Evolutionary conservation across 2,797 vertebrate species (phyloP).

Genomic region (Xyrichtys novacula): DNA sequence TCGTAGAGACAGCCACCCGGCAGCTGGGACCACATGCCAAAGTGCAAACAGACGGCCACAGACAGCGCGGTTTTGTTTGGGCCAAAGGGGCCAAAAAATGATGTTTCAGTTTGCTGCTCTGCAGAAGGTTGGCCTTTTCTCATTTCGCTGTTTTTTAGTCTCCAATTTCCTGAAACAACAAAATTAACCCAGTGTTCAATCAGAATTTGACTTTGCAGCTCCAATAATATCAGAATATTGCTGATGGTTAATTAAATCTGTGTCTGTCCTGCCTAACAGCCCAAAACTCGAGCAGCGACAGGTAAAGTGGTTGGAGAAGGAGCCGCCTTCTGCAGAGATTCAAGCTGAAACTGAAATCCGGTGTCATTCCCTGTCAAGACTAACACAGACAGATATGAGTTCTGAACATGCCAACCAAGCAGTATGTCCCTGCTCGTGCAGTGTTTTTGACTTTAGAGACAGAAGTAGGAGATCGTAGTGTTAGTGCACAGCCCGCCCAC

Average conservation of each 20-base stretch:
- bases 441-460: conserved; percentile 51
- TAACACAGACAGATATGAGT: conserved; percentile 41
- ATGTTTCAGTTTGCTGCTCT: conserved; percentile 30
- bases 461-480: conserved; percentile 40
- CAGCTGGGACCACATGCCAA: conserved; percentile 35
- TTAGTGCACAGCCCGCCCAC: conserved; percentile 45
- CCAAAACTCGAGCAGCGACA: not conserved
- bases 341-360: conserved; percentile 14
- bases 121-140: conserved; percentile 37
- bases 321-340: conserved; percentile 33
- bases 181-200: no score
- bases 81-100: conserved; percentile 26
- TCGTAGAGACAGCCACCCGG: conserved; percentile 21
- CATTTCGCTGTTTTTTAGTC: not conserved
- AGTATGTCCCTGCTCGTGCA: conserved; percentile 44
- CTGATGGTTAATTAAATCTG: not conserved
- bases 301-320: not conserved
- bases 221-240: conserved; percentile 17
- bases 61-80: not conserved
- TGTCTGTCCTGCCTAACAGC: not conserved
- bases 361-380: conserved; percentile 43
- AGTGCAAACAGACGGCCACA: conserved; percentile 17
- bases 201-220: no score
- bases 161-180: not conserved
- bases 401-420: conserved; percentile 67